Evolutionary conservation across 1,140 invertebrate genomes (phyloP), one percentile per base, ranked within the genome.

Genomic region (Zaprionus africanus): DNA sequence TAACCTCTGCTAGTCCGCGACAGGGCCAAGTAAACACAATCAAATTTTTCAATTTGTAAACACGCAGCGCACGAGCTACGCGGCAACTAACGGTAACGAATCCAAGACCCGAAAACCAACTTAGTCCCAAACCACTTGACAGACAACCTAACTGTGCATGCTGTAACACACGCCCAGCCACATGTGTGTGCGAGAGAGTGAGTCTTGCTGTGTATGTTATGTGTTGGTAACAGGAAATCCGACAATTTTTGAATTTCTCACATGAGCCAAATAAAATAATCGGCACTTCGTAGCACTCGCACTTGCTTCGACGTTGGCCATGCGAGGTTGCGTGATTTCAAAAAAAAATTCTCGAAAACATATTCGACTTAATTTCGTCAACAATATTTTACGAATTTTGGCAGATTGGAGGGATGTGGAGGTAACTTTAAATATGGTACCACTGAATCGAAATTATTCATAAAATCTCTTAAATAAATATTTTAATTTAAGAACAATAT

Each of bases 31-130:
- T 75, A 75, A 87, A 87, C 81, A 83, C 74, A 90, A 88, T 90
- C 85, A 88, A 90, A 88, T 88, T 88, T 84, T 90, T 76, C 85
- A 88, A 88, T 88, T 88, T 88, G 84, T 88, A 90, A 88, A 90
- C 85, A 88, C 65, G 76, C 70, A 46, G 68, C 85, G 69, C 84
- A 90, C 78, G 81, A 87, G 54, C 74, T 46, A 60, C 56, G 70
- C 57, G 67, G 80, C 65, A 81, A 68, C 64, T 75, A 74, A 85
- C 75, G 78, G 77, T 65, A 86, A 83, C 72, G 77, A 75, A 87
- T 72, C 49, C 85, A 84, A 78, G 65, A 88, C 53, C 71, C 65
- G 61, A 70, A 51, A 75, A 58, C 65, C 65, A 62, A 57, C 59
- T 69, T 1, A 61, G 51, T 56, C 46, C 82, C 67, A 73, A 76